Evolutionary conservation across 1,140 invertebrate species (phyloP), one percentile per base, ranked within the genome.

Genomic region (Formica selysi): DNA sequence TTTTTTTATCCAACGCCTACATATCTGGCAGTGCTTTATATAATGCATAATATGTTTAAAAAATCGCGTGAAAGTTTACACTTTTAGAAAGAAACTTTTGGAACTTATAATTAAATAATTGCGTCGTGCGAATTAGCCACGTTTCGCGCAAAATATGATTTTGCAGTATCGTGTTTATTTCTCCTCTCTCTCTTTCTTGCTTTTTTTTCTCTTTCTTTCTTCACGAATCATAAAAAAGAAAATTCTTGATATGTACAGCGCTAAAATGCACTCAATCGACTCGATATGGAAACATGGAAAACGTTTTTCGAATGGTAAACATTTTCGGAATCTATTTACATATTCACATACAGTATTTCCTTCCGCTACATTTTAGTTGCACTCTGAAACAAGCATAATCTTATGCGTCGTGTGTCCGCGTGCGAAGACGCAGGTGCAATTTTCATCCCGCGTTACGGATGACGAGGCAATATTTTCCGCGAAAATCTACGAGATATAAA

Each of bases 391-490:
- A 36, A 87, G 26, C 57, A 81, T 89, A 88, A 88, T 88, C 73
- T 76, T 78, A 78, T 41, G 74, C 22, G 22, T 80, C 41, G 26
- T 71, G 59, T 71, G 32, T 74, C 59, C 19, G 48, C 80, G 26
- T 41, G 59, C 16, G 41, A 87, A 85, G 54, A 85, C 61, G 44
- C 87, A 61, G 67, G 19, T 59, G 57, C 51, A 84, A 44, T 73
- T 65, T 87, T 80, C 65, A 59, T 84, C 64, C 62, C n/a, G 7
- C 44, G 36, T 76, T 76, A 71, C 64, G 22, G 16, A 8, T 48
- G 38, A 80, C 44, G 19, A 26, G 16, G 6, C 64, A 74, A 88
- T 88, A 88, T 87, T 84, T 88, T 87, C 59, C 57, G 57, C 38
- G 65, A 71, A 71, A 84, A 84, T 84, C 32, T 59, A 64, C 36